These are phyloP conservation scores for Craseonycteris thonglongyai DNA, from an alignment of 2,113 vertebrate genomes.

Conservation along the genomic window DNA sequence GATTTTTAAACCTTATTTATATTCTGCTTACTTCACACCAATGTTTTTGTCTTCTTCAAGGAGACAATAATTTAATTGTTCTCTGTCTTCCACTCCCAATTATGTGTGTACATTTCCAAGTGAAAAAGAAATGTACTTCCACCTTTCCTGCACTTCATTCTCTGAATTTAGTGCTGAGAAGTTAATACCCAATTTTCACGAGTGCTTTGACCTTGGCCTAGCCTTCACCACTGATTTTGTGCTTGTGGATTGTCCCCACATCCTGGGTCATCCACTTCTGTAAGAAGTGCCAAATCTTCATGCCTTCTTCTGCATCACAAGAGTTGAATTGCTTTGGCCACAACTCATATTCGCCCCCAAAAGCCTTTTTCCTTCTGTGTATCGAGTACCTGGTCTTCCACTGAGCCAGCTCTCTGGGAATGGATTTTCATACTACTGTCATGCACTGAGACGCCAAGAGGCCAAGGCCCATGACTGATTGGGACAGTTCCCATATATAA, in stretches of 20 bases:
- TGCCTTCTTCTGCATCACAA: not conserved
- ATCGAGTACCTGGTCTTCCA: not conserved
- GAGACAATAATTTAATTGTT: not conserved
- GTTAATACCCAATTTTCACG: not conserved
- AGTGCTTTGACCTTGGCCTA: not conserved
- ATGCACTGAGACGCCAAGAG: not conserved
- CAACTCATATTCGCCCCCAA: not conserved
- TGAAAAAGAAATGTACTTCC: not conserved
- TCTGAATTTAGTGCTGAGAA: not conserved
- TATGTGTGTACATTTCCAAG: not conserved
- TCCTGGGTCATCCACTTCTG: no score
- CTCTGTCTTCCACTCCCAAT: not conserved
- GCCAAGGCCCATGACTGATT: constrained; percentile 20
- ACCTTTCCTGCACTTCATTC: not conserved
- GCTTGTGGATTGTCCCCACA: not conserved
- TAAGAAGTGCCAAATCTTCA: not conserved
- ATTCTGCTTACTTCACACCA: not conserved
- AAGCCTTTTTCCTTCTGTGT: not conserved
- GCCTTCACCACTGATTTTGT: not conserved
- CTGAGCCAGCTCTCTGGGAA: not conserved
- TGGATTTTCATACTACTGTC: not conserved
- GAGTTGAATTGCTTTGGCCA: not conserved
- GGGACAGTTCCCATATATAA: not conserved
- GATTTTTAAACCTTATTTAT: not conserved
- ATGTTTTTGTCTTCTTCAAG: not conserved